These are phyloP conservation scores for Ardeotis arabs DNA, from an alignment of 2,113 vertebrate species.

Conservation along the genomic window DNA sequence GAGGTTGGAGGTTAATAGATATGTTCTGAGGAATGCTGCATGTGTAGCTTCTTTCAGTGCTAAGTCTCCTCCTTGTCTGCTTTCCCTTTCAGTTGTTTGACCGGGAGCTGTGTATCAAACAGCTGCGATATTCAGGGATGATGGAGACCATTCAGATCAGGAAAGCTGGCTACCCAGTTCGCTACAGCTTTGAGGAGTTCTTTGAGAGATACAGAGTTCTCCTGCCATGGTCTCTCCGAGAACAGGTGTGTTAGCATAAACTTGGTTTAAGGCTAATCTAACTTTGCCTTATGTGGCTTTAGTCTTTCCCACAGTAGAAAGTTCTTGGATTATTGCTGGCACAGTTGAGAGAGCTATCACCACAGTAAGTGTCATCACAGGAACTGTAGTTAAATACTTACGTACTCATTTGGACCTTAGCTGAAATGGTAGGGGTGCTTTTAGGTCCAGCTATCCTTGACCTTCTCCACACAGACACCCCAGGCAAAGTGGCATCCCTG, in stretches of 20 bases:
- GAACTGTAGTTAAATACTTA: not conserved
- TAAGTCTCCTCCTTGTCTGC: not conserved
- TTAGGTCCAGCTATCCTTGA: not conserved
- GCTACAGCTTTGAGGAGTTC: conserved; percentile 90
- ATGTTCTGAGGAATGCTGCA: not conserved
- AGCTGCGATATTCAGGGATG: conserved; percentile 95
- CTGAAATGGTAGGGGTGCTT: not conserved
- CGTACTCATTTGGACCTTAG: not conserved
- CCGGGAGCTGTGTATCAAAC: conserved; percentile 89
- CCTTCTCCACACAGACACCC: not conserved
- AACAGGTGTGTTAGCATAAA: conserved; percentile 41
- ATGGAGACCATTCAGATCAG: conserved; percentile 95
- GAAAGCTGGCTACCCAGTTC: conserved; percentile 90
- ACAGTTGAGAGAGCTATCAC: not conserved
- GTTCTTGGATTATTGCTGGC: not conserved
- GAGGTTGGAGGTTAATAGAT: not conserved
- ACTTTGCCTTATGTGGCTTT: not conserved
- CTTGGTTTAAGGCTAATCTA: not conserved
- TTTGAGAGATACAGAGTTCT: conserved; percentile 84
- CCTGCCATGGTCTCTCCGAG: conserved; percentile 55
- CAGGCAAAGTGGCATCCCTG: not conserved
- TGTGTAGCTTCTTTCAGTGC: not conserved
- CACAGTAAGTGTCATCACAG: not conserved
- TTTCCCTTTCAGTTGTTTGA: conserved; percentile 84
- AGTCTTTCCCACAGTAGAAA: not conserved